Base-by-base conservation (phyloP, 2,888 invertebrate genomes). In the Liopterus haemorrhoidalis region DNA sequence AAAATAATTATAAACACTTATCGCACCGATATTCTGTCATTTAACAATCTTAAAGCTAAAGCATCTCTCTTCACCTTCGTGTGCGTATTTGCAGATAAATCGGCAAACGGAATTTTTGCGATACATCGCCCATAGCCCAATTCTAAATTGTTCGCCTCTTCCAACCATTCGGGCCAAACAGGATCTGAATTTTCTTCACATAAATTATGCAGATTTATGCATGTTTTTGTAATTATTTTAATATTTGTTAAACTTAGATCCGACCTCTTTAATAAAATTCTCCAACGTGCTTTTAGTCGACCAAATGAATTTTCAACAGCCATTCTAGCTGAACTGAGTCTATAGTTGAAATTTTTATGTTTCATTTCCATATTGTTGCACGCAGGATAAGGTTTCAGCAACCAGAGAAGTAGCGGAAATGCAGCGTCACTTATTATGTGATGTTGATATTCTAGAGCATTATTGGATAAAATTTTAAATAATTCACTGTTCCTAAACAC, bases 261-360 rank as follows among this genome's bases (percentile, higher is more conserved):
- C 9, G 45, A 11, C 28, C 40, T 11, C 18, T 48, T 48, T 6
- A 46, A 18, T 22, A 48, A 19, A 16, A 39, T 32, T n/a, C 48
- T 21, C 38, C 38, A 46, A 5, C 48, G 25, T n/a, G 37, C 48
- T 27, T 48, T 46, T 22, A 46, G 25, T 27, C 45, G 18, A 25
- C 45, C 39, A 21, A 48, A 46, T 3, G 48, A 33, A 15, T 45
- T 40, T 21, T 48, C 48, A 5, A 46, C 41, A 2, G 25, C 19
- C 48, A 36, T 48, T n/a, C 48, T 8, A 24, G 45, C 48, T 16
- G 31, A 31, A 11, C 45, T 46, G 15, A 45, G 11, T n/a, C 39
- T 35, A n/a, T 46, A 46, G 25, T 48, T 48, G 36, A 38, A 46
- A 39, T 48, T 48, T 19, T 11, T 20, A 9, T 35, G 20, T 8